Evolutionary conservation across 2,113 vertebrate species (phyloP), one percentile per base, ranked within the genome.

Genomic region (Rattus norvegicus): DNA sequence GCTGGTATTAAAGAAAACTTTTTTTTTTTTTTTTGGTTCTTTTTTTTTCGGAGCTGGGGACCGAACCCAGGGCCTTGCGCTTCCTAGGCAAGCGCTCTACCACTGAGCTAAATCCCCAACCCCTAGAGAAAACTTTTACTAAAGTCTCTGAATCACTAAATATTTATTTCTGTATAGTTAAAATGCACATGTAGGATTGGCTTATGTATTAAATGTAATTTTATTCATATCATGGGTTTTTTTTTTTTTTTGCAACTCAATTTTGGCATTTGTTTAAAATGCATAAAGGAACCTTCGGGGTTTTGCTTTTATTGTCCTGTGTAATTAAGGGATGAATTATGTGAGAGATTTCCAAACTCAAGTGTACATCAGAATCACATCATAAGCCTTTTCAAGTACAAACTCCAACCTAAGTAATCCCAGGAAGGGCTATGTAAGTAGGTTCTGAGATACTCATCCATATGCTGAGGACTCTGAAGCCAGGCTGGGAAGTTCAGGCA

Each of bases 301-400:
- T 80, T 95, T 93, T 83, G 65, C 52, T 96, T 93, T 94, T 93
- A 63, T 12, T 26, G 87, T 79, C 43, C 30, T 88, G 24, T 11
- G 4, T 87, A 54, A 70, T 94, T 91, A 69, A 47, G 13, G 39
- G 9, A 47, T 93, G 12, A 95, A 63, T 22, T 90, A 79, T 36
- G 59, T 92, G 26, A 84, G 10, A 88, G 81, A 28, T 43, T 85
- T 61, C 39, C n/a, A 83, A 83, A 93, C 12, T 70, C 83, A 88
- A 5, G 63, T 88, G 24, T 87, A 69, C 24, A 75, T 80, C 85
- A 84, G 56, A 88, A 70, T 91, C 79, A 91, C 47, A n/a, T 59
- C 73, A 5, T 85, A 24, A 85, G 30, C 22, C 85, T 93, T 93
- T 90, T 63, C 77, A 93, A 96, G 72, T 87, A 24, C 87, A 69